Evolutionary conservation across 2,797 vertebrate species (phyloP).

Genomic region (Xiphorhynchus erythropygius): DNA sequence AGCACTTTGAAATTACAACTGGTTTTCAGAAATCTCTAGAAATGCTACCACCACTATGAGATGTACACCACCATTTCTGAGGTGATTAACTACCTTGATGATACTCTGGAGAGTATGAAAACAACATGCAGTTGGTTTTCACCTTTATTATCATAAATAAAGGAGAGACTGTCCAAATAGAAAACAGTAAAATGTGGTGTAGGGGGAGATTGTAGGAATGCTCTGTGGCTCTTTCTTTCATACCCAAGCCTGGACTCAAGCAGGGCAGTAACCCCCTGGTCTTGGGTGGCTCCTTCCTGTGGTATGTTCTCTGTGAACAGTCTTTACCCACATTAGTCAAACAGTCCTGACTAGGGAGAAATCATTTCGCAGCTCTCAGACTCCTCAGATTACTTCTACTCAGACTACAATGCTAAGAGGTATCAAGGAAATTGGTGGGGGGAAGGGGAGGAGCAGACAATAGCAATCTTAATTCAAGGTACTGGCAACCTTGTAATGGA

Average conservation of each 20-base stretch:
- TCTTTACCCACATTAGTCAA: background rate
- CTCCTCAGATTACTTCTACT: background rate
- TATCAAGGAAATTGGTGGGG: background rate
- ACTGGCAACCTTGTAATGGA: background rate
- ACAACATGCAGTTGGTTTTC: background rate
- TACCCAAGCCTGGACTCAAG: background rate
- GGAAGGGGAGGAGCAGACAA: background rate
- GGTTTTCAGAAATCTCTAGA: background rate
- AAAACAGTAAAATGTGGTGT: background rate
- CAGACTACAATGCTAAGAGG: background rate
- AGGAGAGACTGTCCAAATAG: background rate
- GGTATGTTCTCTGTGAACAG: background rate
- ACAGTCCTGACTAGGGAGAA: background rate
- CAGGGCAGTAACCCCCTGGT: background rate
- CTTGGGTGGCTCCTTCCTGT: background rate
- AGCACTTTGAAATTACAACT: background rate
- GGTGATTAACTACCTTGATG: background rate
- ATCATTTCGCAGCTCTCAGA: background rate
- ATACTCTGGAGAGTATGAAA: background rate
- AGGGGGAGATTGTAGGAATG: background rate
- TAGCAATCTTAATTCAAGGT: background rate
- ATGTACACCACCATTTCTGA: background rate
- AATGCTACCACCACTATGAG: background rate
- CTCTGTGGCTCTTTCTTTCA: background rate
- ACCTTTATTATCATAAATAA: background rate